phyloP scores from a whole-genome alignment of 1,140 invertebrate genomes.

The Dendroctonus valens region DNA sequence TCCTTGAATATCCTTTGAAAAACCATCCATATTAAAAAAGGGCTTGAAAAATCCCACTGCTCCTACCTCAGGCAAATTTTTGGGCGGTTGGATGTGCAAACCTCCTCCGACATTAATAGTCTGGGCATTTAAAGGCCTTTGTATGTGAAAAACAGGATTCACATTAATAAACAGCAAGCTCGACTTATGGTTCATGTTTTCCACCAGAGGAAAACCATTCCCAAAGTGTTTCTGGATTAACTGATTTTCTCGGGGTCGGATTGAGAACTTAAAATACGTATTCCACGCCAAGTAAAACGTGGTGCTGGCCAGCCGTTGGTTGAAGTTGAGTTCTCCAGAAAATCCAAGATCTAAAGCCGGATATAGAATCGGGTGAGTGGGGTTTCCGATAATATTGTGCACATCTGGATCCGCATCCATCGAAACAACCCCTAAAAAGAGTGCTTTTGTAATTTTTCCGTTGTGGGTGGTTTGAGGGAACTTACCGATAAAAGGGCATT shows the following conservation, averaged over 20 bases:
- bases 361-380: slow-evolving; percentile 29
- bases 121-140: slow-evolving; percentile 4
- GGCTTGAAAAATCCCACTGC: too few relatives aligned
- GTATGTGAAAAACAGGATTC: slow-evolving; percentile 14
- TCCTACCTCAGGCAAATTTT: slow-evolving; percentile 7
- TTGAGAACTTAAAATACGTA: background rate
- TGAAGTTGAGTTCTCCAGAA: slow-evolving; percentile 46
- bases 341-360: slow-evolving; percentile 36
- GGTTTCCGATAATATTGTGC: slow-evolving; percentile 26
- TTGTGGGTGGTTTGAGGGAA: background rate
- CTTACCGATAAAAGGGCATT: slow-evolving; percentile 17
- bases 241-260: slow-evolving; percentile 39
- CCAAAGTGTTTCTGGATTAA: slow-evolving; percentile 51
- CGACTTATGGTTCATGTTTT: slow-evolving; percentile 30
- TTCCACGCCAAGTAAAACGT: slow-evolving; percentile 12
- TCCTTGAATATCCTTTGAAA: slow-evolving; percentile 32
- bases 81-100: slow-evolving; percentile 12
- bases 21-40: too few relatives aligned
- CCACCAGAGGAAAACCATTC: slow-evolving; percentile 37
- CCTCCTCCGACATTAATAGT: slow-evolving; percentile 37
- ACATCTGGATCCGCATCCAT: background rate
- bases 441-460: background rate
- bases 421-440: slow-evolving; percentile 1
- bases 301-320: slow-evolving; percentile 47
- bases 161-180: slow-evolving; percentile 27